Percentiles rank a stretch among this genome's conserved stretches.
Evolutionary conservation across 2,888 invertebrate species (phyloP).

Genomic region (Heliothis peltigera): DNA sequence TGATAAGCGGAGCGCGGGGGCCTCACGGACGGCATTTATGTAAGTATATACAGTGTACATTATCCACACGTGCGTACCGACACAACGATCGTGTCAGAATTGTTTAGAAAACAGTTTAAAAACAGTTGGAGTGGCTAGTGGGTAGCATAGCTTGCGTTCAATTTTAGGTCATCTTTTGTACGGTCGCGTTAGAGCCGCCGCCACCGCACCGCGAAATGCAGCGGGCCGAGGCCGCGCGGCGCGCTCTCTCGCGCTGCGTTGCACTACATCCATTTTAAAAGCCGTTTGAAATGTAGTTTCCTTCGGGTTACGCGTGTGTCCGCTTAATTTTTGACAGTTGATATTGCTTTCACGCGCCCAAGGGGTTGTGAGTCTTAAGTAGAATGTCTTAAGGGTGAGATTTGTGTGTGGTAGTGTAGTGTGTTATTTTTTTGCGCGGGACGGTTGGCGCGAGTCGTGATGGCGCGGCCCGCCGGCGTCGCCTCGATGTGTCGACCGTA

Average conservation of each 20-base stretch:
- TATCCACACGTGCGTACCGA: constrained; percentile 72
- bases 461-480: constrained; percentile 77
- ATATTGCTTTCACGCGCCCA: constrained; percentile 79
- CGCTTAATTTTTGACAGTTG: constrained; percentile 90
- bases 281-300: constrained; percentile 85
- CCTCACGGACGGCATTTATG: constrained; percentile 85
- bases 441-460: constrained; percentile 82
- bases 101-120: constrained; percentile 83
- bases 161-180: constrained; percentile 90
- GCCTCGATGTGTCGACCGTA: constrained; percentile 71
- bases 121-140: constrained; percentile 74
- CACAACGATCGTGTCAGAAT: constrained; percentile 78
- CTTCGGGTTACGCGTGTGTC: constrained; percentile 86
- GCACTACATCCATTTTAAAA: constrained; percentile 86
- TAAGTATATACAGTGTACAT: constrained; percentile 81
- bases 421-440: constrained; percentile 88
- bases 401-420: constrained; percentile 71
- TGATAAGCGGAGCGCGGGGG: constrained; percentile 89
- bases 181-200: constrained; percentile 84
- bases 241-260: constrained; percentile 80
- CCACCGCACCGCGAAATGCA: constrained; percentile 87
- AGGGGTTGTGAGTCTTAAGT: constrained; percentile 81
- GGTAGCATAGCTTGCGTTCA: constrained; percentile 83
- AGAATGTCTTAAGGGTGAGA: constrained; percentile 77
- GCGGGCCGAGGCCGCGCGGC: constrained; percentile 87